Base-by-base conservation (phyloP, 1,140 invertebrate genomes). In the Plectrocnemia conspersa region DNA sequence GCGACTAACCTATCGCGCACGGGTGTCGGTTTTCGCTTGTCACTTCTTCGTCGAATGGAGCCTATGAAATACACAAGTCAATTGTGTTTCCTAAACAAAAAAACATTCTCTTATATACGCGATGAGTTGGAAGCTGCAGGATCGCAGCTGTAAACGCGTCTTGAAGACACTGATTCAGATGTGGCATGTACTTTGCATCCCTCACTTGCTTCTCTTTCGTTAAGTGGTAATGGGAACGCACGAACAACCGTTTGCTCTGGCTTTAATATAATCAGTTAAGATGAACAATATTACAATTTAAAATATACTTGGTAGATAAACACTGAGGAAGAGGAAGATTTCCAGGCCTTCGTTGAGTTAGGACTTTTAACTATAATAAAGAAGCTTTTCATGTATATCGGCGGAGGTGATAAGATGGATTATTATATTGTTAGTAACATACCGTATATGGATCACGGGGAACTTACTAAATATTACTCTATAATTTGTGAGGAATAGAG, bases 1-100 rank as follows among this genome's bases (percentile, higher is more conserved):
- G 90, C 91, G 86, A 62, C 88, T 84, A 74, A 41, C 85, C 73
- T 74, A 97, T 97, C 25, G 93, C 75, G 59, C 98, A 85, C 1
- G 78, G 80, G 66, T 98, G 94, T 33, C 95, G 88, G 65, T 86
- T 88, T 68, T 98, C 95, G 9, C 85, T 81, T 15, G 85, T 89
- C 6, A 98, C 95, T 74, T 98, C 94, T 68, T 97, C 93, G 67
- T 99, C 96, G 67, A 98, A 93, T 0, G 91, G 93, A 40, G 98
- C 80, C 73, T 74, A 56, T 2, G 1, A 27, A 42, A 29, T 18
- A 45, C 9, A 45, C 7, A 5, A 6, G 5, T n/a, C n/a, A n/a
- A n/a, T n/a, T n/a, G n/a, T n/a, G n/a, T n/a, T n/a, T n/a, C n/a
- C n/a, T n/a, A n/a, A n/a, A n/a, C n/a, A n/a, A n/a, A n/a, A n/a